Percentiles rank a stretch among this genome's conserved stretches.
Conservation (phyloP, 2,888 invertebrate genomes). For the Xylota segnis region DNA sequence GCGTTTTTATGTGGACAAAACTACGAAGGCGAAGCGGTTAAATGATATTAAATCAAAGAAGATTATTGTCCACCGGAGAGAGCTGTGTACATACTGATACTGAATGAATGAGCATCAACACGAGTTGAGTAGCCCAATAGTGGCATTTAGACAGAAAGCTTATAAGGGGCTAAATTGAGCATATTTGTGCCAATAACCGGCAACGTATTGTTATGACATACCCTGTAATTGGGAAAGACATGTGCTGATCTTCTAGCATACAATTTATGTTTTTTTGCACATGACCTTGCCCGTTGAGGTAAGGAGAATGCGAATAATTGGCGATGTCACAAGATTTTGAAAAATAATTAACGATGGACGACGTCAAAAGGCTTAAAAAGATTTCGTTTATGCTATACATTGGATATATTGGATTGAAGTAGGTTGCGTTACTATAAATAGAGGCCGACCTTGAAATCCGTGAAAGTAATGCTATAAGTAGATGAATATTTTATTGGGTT, state of each 20-base stretch:
- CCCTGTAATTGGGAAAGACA: slow-evolving; percentile 52
- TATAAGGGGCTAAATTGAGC: slow-evolving; percentile 57
- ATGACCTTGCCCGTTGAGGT: not conserved
- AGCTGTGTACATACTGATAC: not conserved
- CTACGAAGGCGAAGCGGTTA: slow-evolving; percentile 32
- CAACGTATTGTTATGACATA: slow-evolving; percentile 43
- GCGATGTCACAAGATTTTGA: slow-evolving; percentile 56
- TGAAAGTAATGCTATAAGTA: not conserved
- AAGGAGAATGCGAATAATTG: slow-evolving; percentile 24
- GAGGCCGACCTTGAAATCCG: not conserved
- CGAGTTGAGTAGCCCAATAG: slow-evolving; percentile 31
- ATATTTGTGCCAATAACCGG: slow-evolving; percentile 54
- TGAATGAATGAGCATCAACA: slow-evolving; percentile 22
- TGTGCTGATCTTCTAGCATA: slow-evolving; percentile 45
- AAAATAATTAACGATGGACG: slow-evolving; percentile 38
- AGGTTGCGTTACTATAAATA: slow-evolving; percentile 7
- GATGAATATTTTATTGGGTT: slow-evolving; percentile 18
- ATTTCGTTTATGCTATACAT: not conserved
- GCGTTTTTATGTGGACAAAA: slow-evolving; percentile 1
- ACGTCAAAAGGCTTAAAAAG: slow-evolving; percentile 31
- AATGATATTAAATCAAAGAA: slow-evolving; percentile 54
- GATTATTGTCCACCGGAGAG: slow-evolving; percentile 28
- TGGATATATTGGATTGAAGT: not conserved
- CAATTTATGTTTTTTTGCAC: slow-evolving; percentile 11
- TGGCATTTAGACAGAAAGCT: slow-evolving; percentile 46